Base-by-base conservation (phyloP, 1,140 invertebrate species). In the Trachymyrmex cornetzi region DNA sequence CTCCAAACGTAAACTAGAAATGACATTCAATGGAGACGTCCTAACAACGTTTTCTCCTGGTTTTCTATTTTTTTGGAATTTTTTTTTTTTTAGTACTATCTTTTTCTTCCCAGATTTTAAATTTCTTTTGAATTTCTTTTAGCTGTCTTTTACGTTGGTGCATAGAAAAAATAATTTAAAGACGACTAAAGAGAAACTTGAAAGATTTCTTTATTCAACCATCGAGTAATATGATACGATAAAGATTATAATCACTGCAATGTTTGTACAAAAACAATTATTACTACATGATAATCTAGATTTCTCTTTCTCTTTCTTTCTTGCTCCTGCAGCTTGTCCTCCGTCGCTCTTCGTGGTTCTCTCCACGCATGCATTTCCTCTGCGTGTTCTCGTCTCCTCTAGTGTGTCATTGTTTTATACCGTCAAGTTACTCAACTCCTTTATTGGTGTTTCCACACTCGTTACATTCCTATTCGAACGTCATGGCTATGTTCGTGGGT, bases 381-480 rank as follows among this genome's bases (percentile, higher is more conserved):
- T 84, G 19, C 55, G 69, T 74, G 69, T 48, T 71, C 48, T 84
- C 80, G 71, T 84, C 22, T 81, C 67, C 30, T 69, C 34, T 64
- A 57, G 48, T 81, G 64, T 81, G n/a, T 48, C 55, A 61, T 53
- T 84, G 69, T 84, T 74, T 84, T 75, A 75, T 75, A 75, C 53
- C 50, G 55, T 84, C 80, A 84, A 61, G 55, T 84, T 84, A 69
- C 5, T 84, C 69, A 61, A 61, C 34, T 84, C 38, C 72, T 75
- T 84, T 84, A 84, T 63, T 50, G 55, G 38, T 84, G 80, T 75
- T 50, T 66, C 38, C 55, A 55, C 67, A 72, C 80, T 82, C 80
- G 80, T 82, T 71, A 72, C 16, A n/a, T 59, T 72, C 64, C 34
- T 81, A 71, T 59, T 81, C 79, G 66, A 38, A 38, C 50, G 66